Evolutionary conservation across 2,888 invertebrate genomes (phyloP).

Genomic region (Luperina testacea): DNA sequence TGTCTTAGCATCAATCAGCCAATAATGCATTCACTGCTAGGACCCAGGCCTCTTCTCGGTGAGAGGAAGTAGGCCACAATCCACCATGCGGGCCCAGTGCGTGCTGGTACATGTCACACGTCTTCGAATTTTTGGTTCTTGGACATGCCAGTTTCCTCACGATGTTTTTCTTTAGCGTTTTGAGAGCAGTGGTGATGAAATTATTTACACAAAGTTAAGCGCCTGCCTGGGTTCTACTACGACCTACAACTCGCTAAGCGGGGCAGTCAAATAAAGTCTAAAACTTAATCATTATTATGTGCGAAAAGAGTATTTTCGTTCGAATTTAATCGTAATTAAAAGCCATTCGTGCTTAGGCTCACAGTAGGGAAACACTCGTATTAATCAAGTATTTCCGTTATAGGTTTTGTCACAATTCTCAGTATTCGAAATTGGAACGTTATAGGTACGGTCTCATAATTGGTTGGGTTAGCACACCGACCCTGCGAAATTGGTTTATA

Average conservation of each 20-base stretch:
- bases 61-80: neutral
- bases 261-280: neutral
- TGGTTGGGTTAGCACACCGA: neutral
- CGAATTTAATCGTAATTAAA: neutral
- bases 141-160: neutral
- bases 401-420: constrained; percentile 4
- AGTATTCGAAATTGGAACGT: constrained; percentile 7
- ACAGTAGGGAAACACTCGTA: neutral
- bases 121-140: neutral
- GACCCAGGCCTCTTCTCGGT: neutral
- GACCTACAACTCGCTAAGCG: neutral
- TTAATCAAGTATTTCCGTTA: neutral
- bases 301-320: neutral
- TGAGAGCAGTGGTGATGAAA: neutral
- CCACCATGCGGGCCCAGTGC: neutral
- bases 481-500: neutral
- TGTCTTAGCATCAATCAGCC: neutral
- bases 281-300: neutral
- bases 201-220: too few species aligned
- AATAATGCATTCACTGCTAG: neutral
- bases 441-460: neutral
- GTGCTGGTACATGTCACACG: neutral
- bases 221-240: too few species aligned
- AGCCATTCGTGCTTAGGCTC: neutral
- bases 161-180: neutral